Conservation (phyloP, 1,140 invertebrate genomes). For the Meloidogyne floridensis region DNA sequence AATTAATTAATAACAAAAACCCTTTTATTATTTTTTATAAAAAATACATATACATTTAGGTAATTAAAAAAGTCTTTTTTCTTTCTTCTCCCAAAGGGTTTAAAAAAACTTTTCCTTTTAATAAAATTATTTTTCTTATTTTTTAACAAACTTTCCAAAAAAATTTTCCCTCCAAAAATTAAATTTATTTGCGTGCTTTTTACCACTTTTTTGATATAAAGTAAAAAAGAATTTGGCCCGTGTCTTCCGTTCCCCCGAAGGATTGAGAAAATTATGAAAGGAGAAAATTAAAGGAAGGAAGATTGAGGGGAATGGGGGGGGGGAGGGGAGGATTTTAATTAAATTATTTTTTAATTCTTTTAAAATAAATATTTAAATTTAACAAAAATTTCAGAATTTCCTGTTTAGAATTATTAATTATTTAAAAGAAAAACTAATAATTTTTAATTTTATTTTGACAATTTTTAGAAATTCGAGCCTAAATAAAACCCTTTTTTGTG, state of each 20-base stretch:
- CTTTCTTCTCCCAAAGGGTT: not conserved
- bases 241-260: not conserved
- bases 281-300: not conserved
- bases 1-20: too few species aligned
- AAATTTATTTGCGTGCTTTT: not conserved
- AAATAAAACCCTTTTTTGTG: too few species aligned
- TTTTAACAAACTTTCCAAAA: not conserved
- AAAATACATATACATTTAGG: not conserved
- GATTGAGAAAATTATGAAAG: not conserved
- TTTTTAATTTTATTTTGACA: too few species aligned
- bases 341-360: not conserved
- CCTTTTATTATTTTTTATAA: not conserved
- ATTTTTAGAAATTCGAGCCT: too few species aligned
- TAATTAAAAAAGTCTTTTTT: not conserved
- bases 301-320: too few species aligned
- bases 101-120: not conserved
- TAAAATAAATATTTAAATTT: too few species aligned
- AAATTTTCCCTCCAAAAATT: not conserved
- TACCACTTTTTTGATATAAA: not conserved
- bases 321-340: not conserved
- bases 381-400: too few species aligned
- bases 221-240: not conserved
- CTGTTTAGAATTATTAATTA: too few species aligned
- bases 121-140: not conserved
- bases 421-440: too few species aligned